Evolutionary conservation across 2,888 invertebrate genomes (phyloP).

Genomic region (Heliconius ismenius): DNA sequence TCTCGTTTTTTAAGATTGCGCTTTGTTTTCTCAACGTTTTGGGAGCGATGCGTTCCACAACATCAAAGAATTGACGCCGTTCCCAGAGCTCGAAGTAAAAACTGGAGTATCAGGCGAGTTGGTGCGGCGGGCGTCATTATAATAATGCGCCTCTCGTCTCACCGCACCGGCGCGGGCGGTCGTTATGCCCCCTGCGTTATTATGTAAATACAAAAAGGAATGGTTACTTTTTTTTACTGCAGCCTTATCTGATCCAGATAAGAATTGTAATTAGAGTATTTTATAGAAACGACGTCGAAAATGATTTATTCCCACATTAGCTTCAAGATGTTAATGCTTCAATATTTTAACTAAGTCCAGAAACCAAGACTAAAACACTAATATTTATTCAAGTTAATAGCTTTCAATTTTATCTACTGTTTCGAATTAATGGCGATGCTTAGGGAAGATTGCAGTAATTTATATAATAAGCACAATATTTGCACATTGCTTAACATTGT

Average conservation of each 20-base stretch:
- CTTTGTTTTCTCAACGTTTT: slow-evolving; percentile 46
- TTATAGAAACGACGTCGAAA: slow-evolving; percentile 59
- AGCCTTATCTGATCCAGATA: slow-evolving; percentile 71
- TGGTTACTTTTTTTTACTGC: slow-evolving; percentile 63
- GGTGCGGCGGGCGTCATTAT: slow-evolving; percentile 63
- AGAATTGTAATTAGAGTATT: slow-evolving; percentile 73
- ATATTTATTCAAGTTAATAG: not conserved
- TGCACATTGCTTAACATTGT: slow-evolving; percentile 64
- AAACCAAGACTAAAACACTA: not conserved
- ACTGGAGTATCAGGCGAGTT: slow-evolving; percentile 56
- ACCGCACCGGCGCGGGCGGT: slow-evolving; percentile 56
- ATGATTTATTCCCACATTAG: slow-evolving; percentile 71
- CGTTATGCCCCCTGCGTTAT: slow-evolving; percentile 76
- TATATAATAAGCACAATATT: slow-evolving; percentile 55
- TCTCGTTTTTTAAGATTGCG: slow-evolving; percentile 49
- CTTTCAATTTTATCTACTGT: not conserved
- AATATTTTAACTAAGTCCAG: not conserved
- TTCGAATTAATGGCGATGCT: not conserved
- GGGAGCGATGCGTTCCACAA: slow-evolving; percentile 33
- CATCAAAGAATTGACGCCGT: slow-evolving; percentile 51
- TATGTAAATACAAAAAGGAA: slow-evolving; percentile 78
- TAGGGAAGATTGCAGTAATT: not conserved
- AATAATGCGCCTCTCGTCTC: slow-evolving; percentile 65
- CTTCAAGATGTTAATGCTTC: slow-evolving; percentile 35
- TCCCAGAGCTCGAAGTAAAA: slow-evolving; percentile 53